Base-by-base conservation (phyloP, 2,797 vertebrate genomes). In the Brachyalestes nurse region DNA sequence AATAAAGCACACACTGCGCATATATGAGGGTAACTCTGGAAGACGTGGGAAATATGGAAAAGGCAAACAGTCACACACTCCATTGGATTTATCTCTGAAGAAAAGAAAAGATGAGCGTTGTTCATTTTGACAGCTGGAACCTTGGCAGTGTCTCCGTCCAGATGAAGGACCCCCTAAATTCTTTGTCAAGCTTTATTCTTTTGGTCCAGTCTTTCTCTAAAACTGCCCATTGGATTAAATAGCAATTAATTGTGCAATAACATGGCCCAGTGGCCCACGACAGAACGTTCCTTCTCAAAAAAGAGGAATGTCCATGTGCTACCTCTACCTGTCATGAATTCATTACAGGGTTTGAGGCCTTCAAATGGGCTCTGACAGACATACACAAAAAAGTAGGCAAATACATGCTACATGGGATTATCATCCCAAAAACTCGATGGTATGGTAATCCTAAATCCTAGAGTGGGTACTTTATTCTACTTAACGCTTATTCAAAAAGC, bases 221-320 rank as follows among this genome's bases (percentile, higher is more conserved):
- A 82, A 77, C 23, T 8, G 64, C 60, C 65, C 80, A 49, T 64
- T 66, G 69, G 81, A 85, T 87, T 84, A 88, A 80, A 80, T 66
- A 77, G 75, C 84, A 78, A 76, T 86, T 83, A 81, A 86, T 86
- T 84, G 78, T 23, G n/a, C 38, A 77, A 84, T 79, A 87, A 74
- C 71, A 25, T 70, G 62, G 79, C 78, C 82, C 75, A 66, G 49
- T 81, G 77, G 80, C 72, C 53, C 55, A 69, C 42, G 65, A 81
- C 83, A 61, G 78, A 79, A 64, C 70, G 60, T 49, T 6, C 61
- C 69, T 65, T 77, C 67, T 45, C 28, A 61, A 21, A 40, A 45
- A n/a, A 61, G 45, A 42, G 71, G 6, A 17, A 57, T 21, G 45
- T 75, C 23, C n/a, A 61, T 23, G 14, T 65, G 66, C 58, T 74